These are phyloP conservation scores for Drosophila rufa DNA, from an alignment of 1,140 invertebrate genomes.

Conservation along the genomic window DNA sequence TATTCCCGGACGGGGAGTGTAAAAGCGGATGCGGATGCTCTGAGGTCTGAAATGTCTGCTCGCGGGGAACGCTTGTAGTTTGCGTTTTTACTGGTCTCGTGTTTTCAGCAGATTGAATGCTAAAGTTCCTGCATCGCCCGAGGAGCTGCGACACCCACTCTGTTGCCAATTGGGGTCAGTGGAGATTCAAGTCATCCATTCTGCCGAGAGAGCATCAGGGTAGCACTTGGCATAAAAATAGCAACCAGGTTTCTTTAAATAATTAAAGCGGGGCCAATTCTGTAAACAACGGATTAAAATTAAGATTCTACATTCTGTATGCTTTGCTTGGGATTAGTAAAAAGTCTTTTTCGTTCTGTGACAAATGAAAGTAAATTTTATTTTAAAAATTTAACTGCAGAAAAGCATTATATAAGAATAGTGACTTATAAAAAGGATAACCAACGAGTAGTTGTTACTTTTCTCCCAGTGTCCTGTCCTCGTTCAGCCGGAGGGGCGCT, in stretches of 20 bases:
- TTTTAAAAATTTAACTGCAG: not conserved
- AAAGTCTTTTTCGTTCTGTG: no score
- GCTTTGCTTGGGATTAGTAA: no score
- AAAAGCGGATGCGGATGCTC: conserved; percentile 25
- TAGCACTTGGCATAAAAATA: conserved; percentile 17
- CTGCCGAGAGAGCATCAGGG: not conserved
- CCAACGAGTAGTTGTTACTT: not conserved
- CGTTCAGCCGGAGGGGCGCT: conserved; percentile 11
- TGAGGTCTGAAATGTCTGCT: conserved; percentile 27
- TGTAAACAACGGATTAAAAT: no score
- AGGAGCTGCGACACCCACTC: conserved; percentile 42
- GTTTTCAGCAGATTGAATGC: conserved; percentile 44
- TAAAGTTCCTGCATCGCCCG: conserved; percentile 34
- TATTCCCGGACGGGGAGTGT: conserved; percentile 19
- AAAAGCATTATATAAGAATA: no score
- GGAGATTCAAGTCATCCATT: conserved; percentile 14
- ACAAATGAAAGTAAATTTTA: not conserved
- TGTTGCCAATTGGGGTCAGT: conserved; percentile 44
- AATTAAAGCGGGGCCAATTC: not conserved
- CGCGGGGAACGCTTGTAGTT: conserved; percentile 7
- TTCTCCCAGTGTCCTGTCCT: conserved; percentile 11
- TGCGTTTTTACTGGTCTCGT: conserved; percentile 20
- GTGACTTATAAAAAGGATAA: no score
- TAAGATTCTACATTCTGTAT: no score
- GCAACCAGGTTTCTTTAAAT: not conserved